Percentiles rank a stretch among this genome's conserved stretches.
Evolutionary conservation across 2,888 invertebrate genomes (phyloP).

Genomic region (Ashinkailepas kermadecensis): DNA sequence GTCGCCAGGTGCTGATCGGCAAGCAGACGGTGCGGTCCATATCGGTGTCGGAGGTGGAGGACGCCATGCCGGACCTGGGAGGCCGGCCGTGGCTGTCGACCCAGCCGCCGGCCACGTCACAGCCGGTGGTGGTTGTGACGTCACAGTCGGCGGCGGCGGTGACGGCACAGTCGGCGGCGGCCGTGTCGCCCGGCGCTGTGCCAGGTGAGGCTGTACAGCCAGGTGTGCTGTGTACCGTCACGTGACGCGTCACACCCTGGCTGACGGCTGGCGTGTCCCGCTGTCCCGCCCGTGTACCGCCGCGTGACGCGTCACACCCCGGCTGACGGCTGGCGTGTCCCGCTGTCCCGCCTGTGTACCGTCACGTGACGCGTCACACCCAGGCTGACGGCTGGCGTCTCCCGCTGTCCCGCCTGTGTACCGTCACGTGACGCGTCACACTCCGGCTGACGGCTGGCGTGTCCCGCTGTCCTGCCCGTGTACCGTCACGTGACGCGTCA

Average conservation of each 20-base stretch:
- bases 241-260: neutral
- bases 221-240: neutral
- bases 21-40: constrained; percentile 8
- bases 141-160: no score
- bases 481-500: neutral
- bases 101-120: neutral
- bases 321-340: no score
- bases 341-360: no score
- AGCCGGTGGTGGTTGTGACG: no score
- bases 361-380: no score
- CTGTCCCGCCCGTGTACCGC: no score
- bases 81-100: neutral
- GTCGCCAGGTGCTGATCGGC: neutral
- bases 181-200: neutral
- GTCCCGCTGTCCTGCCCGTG: neutral
- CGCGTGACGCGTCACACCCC: no score
- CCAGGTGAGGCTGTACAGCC: neutral
- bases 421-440: no score
- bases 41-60: constrained; percentile 11
- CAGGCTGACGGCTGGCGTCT: no score
- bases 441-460: no score
- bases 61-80: constrained; percentile 13
- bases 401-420: no score
- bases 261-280: neutral
- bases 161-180: neutral